These are phyloP conservation scores for Gisinianus flammeolus DNA, from an alignment of 2,888 invertebrate species.

Conservation along the genomic window DNA sequence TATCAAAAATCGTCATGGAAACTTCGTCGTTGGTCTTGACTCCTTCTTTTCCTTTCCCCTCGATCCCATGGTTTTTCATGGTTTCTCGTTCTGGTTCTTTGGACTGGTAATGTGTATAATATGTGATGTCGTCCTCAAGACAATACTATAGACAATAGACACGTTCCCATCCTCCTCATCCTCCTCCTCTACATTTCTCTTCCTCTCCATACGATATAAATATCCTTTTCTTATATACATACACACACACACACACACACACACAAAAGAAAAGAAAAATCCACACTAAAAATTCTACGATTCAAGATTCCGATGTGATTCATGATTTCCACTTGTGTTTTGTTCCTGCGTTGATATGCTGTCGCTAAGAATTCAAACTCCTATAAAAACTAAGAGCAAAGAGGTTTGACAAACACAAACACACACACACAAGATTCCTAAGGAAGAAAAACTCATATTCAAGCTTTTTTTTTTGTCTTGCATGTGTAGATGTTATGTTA, in stretches of 20 bases:
- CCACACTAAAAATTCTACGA: conserved; percentile 20
- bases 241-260: neutral
- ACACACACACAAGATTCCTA: conserved; percentile 3
- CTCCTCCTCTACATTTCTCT: neutral
- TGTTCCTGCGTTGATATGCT: conserved; percentile 51
- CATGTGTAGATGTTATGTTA: too few species aligned
- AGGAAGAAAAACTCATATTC: conserved; percentile 19
- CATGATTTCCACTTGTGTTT: conserved; percentile 54
- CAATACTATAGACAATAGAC: conserved; percentile 30
- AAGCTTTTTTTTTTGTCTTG: neutral
- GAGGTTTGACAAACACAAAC: too few species aligned
- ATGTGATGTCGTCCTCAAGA: conserved; percentile 3
- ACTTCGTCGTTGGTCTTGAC: conserved; percentile 27
- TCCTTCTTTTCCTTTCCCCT: conserved; percentile 5
- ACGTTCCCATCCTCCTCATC: neutral
- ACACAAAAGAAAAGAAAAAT: conserved; percentile 1
- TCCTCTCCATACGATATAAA: neutral
- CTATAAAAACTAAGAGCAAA: conserved; percentile 9
- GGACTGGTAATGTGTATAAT: conserved; percentile 3
- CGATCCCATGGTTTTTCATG: conserved; percentile 3
- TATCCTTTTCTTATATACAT: neutral
- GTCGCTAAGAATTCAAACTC: conserved; percentile 17
- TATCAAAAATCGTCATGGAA: conserved; percentile 43
- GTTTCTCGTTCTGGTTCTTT: neutral
- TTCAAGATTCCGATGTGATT: conserved; percentile 49